Base-by-base conservation (phyloP, 2,797 vertebrate species). In the Xenopus petersii region DNA sequence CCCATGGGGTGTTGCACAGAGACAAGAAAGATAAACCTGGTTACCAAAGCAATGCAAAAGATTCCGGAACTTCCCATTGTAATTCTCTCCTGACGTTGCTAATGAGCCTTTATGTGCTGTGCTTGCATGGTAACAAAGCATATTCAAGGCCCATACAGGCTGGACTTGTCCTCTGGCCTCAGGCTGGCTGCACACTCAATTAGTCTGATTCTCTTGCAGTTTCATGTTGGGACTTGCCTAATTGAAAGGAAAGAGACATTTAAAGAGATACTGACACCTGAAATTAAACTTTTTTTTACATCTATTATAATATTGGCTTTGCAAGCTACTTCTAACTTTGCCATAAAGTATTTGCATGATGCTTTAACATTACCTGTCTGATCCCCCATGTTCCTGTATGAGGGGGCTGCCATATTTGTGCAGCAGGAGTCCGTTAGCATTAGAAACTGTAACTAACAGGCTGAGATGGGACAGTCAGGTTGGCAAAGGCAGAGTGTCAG, bases 11-110 rank as follows among this genome's bases (percentile, higher is more conserved):
- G 75, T 47, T 64, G 13, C 55, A 70, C 68, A 24, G n/a, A 58
- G 54, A 56, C 54, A 17, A 51, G 51, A 51, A 24, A 73, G 61
- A 74, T 70, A 65, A 70, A 54, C 17, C 33, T 24, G 10, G 26
- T 54, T 63, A 49, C 60, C 26, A 48, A 60, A 26, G 42, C 42
- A 64, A 46, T 46, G 30, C 70, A 11, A 58, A 69, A 58, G 67
- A 21, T 73, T 73, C 66, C 71, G 30, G 59, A 66, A 26, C 69
- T 64, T 64, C 51, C 76, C 70, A 60, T 26, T 79, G 71, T 70
- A n/a, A 46, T 60, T 58, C 47, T 64, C n/a, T 67, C 42, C 61
- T 78, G 60, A 78, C 71, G 56, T 67, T 77, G 67, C 59, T 33
- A 78, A 69, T 48, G 30, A 17, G 56, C 67, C 64, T 76, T 71